Percentiles rank a stretch among this genome's conserved stretches.
These are phyloP conservation scores for Zenarchopterus dispar DNA, from an alignment of 2,797 vertebrate species.

Conservation along the genomic window DNA sequence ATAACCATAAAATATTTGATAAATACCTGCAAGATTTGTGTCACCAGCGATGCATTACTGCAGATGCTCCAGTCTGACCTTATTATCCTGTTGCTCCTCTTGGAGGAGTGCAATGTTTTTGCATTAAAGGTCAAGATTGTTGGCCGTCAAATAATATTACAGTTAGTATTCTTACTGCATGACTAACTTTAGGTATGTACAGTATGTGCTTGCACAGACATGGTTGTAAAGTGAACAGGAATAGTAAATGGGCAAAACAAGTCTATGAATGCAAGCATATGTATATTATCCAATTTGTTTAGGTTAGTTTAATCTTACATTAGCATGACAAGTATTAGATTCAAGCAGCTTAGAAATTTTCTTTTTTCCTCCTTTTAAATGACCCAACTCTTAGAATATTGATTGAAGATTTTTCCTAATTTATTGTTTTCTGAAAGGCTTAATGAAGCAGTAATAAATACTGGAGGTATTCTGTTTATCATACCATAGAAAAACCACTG, in stretches of 20 bases:
- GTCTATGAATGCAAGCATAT: neutral
- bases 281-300: conserved; percentile 6
- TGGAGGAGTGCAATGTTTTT: conserved; percentile 45
- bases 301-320: conserved; percentile 11
- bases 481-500: no score
- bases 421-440: neutral
- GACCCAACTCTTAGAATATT: neutral
- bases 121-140: conserved; percentile 66
- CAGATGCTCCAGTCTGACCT: conserved; percentile 34
- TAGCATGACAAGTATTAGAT: conserved; percentile 5
- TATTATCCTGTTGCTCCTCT: conserved; percentile 37
- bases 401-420: neutral
- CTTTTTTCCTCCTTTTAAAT: neutral
- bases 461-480: neutral
- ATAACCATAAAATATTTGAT: conserved; percentile 32
- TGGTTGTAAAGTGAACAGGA: conserved; percentile 20
- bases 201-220: conserved; percentile 26
- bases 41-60: conserved; percentile 18
- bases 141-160: conserved; percentile 68
- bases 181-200: conserved; percentile 41
- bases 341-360: conserved; percentile 5
- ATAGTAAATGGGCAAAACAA: conserved; percentile 6
- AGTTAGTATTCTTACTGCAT: conserved; percentile 65
- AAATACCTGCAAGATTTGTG: conserved; percentile 35
- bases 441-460: neutral